Evolutionary conservation across 2,888 invertebrate genomes (phyloP).

Genomic region (Candidula unifasciata): DNA sequence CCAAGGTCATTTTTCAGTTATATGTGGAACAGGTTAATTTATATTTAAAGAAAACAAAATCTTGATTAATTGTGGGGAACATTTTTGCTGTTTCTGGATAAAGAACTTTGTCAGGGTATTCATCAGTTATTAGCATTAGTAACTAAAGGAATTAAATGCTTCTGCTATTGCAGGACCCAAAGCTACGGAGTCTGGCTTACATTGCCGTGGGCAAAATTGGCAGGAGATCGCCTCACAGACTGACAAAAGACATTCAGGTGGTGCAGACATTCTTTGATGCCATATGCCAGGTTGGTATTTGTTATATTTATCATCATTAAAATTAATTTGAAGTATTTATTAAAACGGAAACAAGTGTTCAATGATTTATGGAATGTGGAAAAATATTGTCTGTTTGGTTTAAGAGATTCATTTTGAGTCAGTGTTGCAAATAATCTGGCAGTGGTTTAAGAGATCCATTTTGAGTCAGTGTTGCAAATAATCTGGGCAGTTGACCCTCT

Average conservation of each 20-base stretch:
- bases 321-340: neutral
- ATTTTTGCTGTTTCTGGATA: neutral
- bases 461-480: no score
- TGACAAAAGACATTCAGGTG: constrained; percentile 84
- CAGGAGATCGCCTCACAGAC: constrained; percentile 80
- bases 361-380: no score
- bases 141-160: neutral
- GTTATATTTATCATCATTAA: neutral
- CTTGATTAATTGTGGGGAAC: neutral
- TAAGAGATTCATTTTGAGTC: no score
- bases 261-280: constrained; percentile 80
- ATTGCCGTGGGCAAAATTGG: constrained; percentile 85
- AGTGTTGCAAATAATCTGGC: no score
- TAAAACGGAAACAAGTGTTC: neutral
- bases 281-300: constrained; percentile 72
- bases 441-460: no score
- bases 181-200: constrained; percentile 85
- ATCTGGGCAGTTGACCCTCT: no score
- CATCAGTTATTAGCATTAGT: no score
- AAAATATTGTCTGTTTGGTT: no score
- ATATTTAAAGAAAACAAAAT: no score
- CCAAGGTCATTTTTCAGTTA: no score
- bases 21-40: no score
- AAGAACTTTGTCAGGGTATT: no score
- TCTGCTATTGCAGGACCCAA: constrained; percentile 71